Evolutionary conservation across 2,888 invertebrate species (phyloP).

Genomic region (Urechis unicinctus): DNA sequence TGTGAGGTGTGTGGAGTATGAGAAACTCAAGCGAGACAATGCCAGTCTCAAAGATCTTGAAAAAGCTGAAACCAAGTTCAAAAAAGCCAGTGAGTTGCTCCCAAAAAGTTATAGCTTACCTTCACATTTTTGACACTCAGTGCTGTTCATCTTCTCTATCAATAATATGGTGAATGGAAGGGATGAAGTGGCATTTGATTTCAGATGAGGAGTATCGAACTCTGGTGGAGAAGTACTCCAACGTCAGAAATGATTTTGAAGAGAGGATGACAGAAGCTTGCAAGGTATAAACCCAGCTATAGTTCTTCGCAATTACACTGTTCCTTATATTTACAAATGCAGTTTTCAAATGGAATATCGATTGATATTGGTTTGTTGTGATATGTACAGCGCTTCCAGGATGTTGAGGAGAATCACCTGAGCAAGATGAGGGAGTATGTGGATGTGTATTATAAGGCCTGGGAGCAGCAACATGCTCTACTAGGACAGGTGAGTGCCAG

Average conservation of each 20-base stretch:
- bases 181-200: conserved; percentile 4
- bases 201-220: conserved; percentile 88
- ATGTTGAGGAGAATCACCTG: conserved; percentile 85
- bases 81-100: conserved; percentile 67
- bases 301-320: conserved; percentile 19
- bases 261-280: conserved; percentile 73
- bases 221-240: conserved; percentile 85
- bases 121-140: no score
- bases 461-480: conserved; percentile 79
- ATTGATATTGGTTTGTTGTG: not conserved
- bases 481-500: conserved; percentile 88
- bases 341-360: not conserved
- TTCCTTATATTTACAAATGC: not conserved
- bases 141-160: no score
- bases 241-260: conserved; percentile 88
- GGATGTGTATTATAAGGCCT: conserved; percentile 66
- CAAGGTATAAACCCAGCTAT: no score
- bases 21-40: conserved; percentile 83
- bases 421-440: conserved; percentile 94
- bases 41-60: conserved; percentile 86
- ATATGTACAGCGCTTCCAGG: conserved; percentile 67
- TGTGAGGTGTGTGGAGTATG: conserved; percentile 78
- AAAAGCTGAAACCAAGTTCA: conserved; percentile 84
- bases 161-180: no score
- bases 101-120: not conserved